phyloP scores from a whole-genome alignment of 2,888 invertebrate species.

The Sinotaia quadrata region DNA sequence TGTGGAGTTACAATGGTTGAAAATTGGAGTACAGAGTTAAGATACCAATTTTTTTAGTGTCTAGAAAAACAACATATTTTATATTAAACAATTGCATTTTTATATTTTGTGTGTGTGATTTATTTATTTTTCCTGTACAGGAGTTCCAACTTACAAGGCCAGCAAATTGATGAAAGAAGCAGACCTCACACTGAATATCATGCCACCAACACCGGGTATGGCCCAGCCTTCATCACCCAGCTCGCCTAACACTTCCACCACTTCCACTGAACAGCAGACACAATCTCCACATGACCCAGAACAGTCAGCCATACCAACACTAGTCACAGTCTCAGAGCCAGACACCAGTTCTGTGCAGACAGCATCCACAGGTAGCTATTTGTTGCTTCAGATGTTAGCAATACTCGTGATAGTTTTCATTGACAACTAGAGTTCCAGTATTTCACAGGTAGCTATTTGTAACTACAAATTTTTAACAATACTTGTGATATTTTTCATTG shows the following conservation, averaged over 20 bases:
- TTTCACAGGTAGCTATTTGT: background rate
- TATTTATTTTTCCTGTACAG: constrained; percentile 34
- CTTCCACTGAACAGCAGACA: constrained; percentile 41
- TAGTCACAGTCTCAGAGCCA: constrained; percentile 73
- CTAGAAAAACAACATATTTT: too few relatives aligned
- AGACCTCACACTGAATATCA: constrained; percentile 36
- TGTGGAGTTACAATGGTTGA: too few relatives aligned
- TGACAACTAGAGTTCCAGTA: too few relatives aligned
- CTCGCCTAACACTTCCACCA: constrained; percentile 35
- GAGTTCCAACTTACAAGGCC: constrained; percentile 45
- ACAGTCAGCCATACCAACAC: constrained; percentile 46
- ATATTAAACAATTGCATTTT: too few relatives aligned
- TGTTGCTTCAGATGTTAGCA: background rate
- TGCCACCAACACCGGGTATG: constrained; percentile 36
- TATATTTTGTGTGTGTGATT: too few relatives aligned
- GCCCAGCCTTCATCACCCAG: constrained; percentile 34
- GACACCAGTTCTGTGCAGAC: constrained; percentile 66
- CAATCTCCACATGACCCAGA: constrained; percentile 52
- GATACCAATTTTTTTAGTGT: too few relatives aligned
- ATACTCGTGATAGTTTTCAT: too few relatives aligned
- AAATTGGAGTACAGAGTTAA: too few relatives aligned
- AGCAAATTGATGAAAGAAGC: constrained; percentile 41
- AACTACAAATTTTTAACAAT: background rate
- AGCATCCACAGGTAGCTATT: constrained; percentile 5
- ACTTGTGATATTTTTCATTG: too few relatives aligned